Evolutionary conservation across 2,888 invertebrate species (phyloP).

Genomic region (Synergus gifuensis): DNA sequence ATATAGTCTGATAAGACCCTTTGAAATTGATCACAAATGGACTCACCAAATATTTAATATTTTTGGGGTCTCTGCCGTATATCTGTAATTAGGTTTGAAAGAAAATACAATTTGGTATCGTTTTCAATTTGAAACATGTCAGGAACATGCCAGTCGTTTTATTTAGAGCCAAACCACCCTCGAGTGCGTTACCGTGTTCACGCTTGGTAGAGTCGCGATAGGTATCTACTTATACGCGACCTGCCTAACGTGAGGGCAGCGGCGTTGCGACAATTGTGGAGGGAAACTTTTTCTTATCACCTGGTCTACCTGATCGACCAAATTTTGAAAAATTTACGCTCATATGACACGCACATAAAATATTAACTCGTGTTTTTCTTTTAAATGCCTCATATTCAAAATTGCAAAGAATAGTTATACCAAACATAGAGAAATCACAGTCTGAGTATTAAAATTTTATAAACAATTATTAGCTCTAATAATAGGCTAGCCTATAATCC

Average conservation of each 20-base stretch:
- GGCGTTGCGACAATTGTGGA: slow-evolving; percentile 51
- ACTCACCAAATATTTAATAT: not conserved
- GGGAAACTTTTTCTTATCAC: slow-evolving; percentile 66
- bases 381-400: not conserved
- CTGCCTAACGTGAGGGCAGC: slow-evolving; percentile 61
- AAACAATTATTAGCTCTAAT: too few species aligned
- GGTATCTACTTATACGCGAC: slow-evolving; percentile 64
- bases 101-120: slow-evolving; percentile 22
- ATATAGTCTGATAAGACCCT: not conserved
- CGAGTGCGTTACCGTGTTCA: slow-evolving; percentile 66
- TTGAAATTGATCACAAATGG: not conserved
- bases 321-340: slow-evolving; percentile 37
- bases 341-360: not conserved
- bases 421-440: too few species aligned
- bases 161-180: slow-evolving; percentile 47
- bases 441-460: too few species aligned
- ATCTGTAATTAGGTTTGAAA: not conserved
- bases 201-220: slow-evolving; percentile 68
- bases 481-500: too few species aligned
- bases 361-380: not conserved
- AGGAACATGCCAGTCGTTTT: slow-evolving; percentile 33
- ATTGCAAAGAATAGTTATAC: too few species aligned
- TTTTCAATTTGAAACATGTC: slow-evolving; percentile 32
- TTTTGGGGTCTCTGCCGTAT: not conserved
- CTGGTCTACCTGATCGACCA: slow-evolving; percentile 60